Evolutionary conservation across 2,113 vertebrate species (phyloP).

Genomic region (Gymnarchus niloticus): DNA sequence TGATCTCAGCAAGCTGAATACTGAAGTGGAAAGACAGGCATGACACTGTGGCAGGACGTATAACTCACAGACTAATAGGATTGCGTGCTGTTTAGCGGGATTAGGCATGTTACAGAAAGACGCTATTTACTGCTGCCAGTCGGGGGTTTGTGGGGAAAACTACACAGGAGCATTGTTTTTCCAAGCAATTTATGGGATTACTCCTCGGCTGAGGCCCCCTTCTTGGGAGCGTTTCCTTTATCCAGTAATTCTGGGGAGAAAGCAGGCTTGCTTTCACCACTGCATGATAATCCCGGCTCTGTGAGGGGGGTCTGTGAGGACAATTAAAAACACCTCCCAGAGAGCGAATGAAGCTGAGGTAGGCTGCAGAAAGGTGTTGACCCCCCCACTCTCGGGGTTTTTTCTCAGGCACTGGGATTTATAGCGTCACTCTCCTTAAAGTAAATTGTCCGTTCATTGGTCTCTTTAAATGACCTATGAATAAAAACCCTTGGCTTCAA

Average conservation of each 20-base stretch:
- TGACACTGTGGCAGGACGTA: conserved; percentile 66
- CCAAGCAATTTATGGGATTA: conserved; percentile 60
- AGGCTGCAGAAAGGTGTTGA: background rate
- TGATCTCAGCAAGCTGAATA: conserved; percentile 30
- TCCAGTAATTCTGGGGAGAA: conserved; percentile 53
- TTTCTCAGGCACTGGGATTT: background rate
- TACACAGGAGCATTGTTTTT: conserved; percentile 51
- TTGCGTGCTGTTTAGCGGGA: conserved; percentile 78
- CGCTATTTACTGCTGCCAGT: conserved; percentile 70
- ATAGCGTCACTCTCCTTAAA: conserved; percentile 2
- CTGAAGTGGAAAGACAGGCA: conserved; percentile 53
- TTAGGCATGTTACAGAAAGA: conserved; percentile 75
- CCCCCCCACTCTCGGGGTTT: background rate
- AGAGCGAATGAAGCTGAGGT: background rate
- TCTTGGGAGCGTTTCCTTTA: conserved; percentile 39
- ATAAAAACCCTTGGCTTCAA: background rate
- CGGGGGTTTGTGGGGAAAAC: conserved; percentile 51
- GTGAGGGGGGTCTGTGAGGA: conserved; percentile 30
- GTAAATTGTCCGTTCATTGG: background rate
- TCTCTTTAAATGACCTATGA: background rate
- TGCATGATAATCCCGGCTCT: conserved; percentile 53
- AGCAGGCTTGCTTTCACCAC: conserved; percentile 52
- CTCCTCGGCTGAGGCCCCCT: conserved; percentile 37
- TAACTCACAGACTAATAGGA: conserved; percentile 78
- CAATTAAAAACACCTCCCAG: conserved; percentile 12